Conservation (phyloP, 2,113 vertebrate species). For the Centropus bengalensis region DNA sequence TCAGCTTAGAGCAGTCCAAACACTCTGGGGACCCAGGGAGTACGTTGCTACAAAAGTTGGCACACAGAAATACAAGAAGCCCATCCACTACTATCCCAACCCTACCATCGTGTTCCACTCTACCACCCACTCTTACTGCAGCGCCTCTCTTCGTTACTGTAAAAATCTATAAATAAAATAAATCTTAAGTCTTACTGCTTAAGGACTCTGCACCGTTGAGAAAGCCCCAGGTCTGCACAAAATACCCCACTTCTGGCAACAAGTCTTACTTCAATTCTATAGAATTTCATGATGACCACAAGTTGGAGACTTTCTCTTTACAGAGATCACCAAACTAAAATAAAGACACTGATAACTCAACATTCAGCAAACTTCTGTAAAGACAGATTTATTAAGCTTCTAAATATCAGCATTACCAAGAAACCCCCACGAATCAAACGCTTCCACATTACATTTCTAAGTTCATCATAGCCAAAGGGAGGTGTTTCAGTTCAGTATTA, state of each 20-base stretch:
- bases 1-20: neutral
- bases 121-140: neutral
- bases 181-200: neutral
- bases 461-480: neutral
- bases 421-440: neutral
- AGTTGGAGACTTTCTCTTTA: neutral
- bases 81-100: too few relatives aligned
- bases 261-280: neutral
- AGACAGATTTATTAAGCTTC: neutral
- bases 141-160: neutral
- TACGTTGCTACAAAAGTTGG: neutral
- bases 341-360: neutral
- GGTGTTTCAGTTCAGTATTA: accelerated
- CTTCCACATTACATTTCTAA: neutral
- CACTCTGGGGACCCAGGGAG: accelerated
- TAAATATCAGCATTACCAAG: neutral
- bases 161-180: neutral
- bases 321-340: neutral
- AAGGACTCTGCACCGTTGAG: neutral
- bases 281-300: neutral
- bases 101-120: too few relatives aligned
- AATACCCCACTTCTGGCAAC: neutral
- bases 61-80: neutral
- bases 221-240: neutral
- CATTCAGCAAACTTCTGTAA: neutral